Percentiles rank a stretch among this genome's conserved stretches.
These are phyloP conservation scores for Drosophila falleni DNA, from an alignment of 2,888 invertebrate genomes.

Conservation along the genomic window DNA sequence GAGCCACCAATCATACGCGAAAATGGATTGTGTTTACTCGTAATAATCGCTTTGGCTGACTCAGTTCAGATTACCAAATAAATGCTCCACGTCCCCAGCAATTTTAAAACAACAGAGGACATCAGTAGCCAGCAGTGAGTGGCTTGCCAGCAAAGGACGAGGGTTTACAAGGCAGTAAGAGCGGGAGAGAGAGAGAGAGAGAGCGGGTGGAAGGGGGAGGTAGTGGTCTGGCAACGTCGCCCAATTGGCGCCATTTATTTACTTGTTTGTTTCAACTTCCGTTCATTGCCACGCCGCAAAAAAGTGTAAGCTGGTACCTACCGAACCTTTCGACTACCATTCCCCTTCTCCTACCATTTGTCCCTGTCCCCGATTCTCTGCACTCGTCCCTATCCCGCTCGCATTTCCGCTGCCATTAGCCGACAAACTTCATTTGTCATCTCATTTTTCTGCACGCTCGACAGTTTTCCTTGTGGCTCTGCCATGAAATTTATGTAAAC, in stretches of 20 bases:
- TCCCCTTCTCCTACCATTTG: not conserved
- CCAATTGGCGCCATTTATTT: constrained; percentile 82
- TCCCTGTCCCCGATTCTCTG: not conserved
- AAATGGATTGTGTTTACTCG: constrained; percentile 80
- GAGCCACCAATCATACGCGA: constrained; percentile 72
- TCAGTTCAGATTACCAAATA: constrained; percentile 76
- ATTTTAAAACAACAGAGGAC: constrained; percentile 74
- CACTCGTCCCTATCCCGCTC: constrained; percentile 38
- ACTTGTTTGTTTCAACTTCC: constrained; percentile 81
- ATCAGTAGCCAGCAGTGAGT: constrained; percentile 22
- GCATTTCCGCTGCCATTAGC: constrained; percentile 79
- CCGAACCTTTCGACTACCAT: constrained; percentile 26
- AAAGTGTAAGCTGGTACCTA: constrained; percentile 74
- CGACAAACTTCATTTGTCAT: constrained; percentile 81
- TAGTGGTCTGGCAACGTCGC: constrained; percentile 44
- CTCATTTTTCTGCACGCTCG: constrained; percentile 80
- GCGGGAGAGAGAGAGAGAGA: too few relatives aligned
- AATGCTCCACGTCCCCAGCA: constrained; percentile 56
- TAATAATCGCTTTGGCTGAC: constrained; percentile 77
- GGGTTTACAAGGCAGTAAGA: constrained; percentile 3
- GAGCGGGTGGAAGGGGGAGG: not conserved
- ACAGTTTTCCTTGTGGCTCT: constrained; percentile 72
- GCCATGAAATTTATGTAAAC: constrained; percentile 77
- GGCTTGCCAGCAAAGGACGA: constrained; percentile 21
- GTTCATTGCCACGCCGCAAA: constrained; percentile 80